phyloP scores from a whole-genome alignment of 23 tunicate genomes.

The Trididemnum clinides region DNA sequence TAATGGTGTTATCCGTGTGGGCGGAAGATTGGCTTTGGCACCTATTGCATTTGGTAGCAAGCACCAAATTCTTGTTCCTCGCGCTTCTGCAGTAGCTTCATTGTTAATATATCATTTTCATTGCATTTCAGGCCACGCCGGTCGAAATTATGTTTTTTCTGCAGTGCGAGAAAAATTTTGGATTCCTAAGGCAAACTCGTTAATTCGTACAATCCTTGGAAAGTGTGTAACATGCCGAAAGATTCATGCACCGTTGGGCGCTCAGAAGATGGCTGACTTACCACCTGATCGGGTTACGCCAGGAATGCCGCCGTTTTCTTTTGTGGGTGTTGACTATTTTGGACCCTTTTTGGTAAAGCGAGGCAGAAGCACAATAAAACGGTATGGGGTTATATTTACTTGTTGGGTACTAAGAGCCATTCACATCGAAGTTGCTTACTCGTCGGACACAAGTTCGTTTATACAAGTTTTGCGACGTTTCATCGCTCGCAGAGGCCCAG shows the following conservation, averaged over 20 bases:
- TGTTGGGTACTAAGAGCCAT: background rate
- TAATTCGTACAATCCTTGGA: background rate
- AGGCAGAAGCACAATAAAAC: background rate
- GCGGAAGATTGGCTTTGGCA: background rate
- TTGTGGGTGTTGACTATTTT: conserved; percentile 12
- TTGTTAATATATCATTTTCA: background rate
- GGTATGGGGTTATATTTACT: conserved; percentile 12
- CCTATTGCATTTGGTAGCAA: background rate
- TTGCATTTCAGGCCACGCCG: background rate
- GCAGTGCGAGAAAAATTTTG: background rate
- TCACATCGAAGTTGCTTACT: conserved; percentile 7
- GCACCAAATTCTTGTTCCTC: background rate
- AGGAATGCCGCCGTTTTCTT: background rate
- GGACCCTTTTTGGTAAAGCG: conserved; percentile 13
- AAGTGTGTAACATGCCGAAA: background rate
- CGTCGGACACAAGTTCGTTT: conserved; percentile 5
- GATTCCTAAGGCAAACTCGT: background rate
- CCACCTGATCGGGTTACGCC: conserved; percentile 6
- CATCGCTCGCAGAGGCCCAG: conserved; percentile 31
- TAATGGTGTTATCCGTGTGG: background rate
- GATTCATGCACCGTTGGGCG: background rate
- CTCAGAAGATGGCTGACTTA: background rate
- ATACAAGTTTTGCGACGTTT: conserved; percentile 36
- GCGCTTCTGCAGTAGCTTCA: background rate
- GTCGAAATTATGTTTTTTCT: background rate